Evolutionary conservation across 2,797 vertebrate genomes (phyloP).

Genomic region (Aselliscus stoliczkanus): DNA sequence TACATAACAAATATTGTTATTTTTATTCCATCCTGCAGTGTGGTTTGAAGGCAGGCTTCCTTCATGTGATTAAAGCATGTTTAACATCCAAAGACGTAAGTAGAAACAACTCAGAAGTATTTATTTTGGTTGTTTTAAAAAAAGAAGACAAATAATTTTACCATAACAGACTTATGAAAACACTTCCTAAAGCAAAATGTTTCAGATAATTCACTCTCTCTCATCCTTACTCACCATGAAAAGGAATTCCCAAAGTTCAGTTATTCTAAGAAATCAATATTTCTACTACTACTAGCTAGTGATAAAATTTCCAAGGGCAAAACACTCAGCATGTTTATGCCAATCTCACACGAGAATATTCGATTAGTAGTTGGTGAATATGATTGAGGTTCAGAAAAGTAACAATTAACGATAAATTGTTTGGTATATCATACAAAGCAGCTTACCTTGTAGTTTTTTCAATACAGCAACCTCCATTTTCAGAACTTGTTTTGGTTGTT

Average conservation of each 20-base stretch:
- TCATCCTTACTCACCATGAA: background rate
- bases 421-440: background rate
- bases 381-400: constrained; percentile 3
- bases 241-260: constrained; percentile 24
- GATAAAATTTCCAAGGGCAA: constrained; percentile 51
- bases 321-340: constrained; percentile 11
- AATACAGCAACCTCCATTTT: constrained; percentile 99
- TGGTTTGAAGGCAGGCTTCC: constrained; percentile 34
- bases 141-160: background rate
- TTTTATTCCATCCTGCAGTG: background rate
- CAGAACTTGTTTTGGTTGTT: constrained; percentile 98
- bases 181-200: constrained; percentile 22
- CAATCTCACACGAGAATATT: background rate
- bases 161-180: background rate
- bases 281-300: background rate
- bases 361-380: background rate
- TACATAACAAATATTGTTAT: background rate
- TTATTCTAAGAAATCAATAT: constrained; percentile 16
- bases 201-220: constrained; percentile 1
- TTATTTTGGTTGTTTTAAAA: background rate
- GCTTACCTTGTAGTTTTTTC: constrained; percentile 98
- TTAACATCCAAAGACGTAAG: background rate
- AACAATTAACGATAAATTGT: constrained; percentile 13
- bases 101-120: constrained; percentile 22
- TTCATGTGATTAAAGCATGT: background rate